Conservation (phyloP, 2,888 invertebrate genomes). For the Eupsilia transversa region DNA sequence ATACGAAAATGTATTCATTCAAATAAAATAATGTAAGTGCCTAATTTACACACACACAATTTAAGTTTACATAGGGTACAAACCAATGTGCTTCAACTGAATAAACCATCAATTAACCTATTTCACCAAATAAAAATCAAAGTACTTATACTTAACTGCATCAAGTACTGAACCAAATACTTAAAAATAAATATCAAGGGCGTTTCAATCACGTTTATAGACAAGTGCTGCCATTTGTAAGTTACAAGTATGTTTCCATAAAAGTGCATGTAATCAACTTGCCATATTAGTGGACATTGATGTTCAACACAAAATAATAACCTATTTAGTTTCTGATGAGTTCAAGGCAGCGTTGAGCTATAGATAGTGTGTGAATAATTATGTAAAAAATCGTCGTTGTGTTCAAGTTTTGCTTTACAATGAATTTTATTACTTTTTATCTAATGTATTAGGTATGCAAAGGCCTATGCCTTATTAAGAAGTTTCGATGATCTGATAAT, state of each 20-base stretch:
- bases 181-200: conserved; percentile 19
- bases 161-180: neutral
- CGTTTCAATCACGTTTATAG: neutral
- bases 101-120: neutral
- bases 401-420: conserved; percentile 11
- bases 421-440: neutral
- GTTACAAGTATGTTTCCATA: neutral
- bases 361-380: conserved; percentile 12
- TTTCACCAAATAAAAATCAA: neutral
- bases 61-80: neutral
- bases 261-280: neutral
- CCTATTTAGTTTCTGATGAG: neutral
- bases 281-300: conserved; percentile 7
- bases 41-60: neutral
- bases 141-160: neutral
- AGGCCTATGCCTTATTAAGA: neutral
- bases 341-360: conserved; percentile 37
- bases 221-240: neutral
- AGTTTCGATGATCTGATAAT: neutral
- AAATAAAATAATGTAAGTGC: neutral
- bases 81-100: neutral
- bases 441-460: neutral
- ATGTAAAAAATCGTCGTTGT: conserved; percentile 8
- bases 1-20: neutral
- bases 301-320: neutral